phyloP scores from a whole-genome alignment of 2,113 vertebrate genomes.

The Chamaea fasciata region DNA sequence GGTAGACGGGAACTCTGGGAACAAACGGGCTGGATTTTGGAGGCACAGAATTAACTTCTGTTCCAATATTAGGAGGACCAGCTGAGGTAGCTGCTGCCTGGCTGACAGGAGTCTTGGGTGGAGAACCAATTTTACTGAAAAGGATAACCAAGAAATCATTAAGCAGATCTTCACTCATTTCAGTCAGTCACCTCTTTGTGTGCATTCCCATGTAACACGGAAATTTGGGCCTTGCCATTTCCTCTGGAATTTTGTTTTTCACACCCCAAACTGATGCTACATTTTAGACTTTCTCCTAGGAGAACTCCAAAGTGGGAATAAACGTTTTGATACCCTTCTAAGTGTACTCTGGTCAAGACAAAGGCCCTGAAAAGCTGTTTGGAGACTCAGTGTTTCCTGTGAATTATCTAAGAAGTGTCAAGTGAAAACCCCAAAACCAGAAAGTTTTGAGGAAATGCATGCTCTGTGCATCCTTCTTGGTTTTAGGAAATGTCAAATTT shows the following conservation, averaged over 20 bases:
- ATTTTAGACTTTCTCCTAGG: background rate
- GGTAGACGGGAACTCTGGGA: slow-evolving; percentile 80
- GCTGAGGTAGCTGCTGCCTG: slow-evolving; percentile 80
- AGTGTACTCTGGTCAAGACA: background rate
- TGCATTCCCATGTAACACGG: background rate
- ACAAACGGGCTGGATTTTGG: slow-evolving; percentile 83
- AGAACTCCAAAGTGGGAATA: background rate
- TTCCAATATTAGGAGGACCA: slow-evolving; percentile 72
- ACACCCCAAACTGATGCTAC: background rate
- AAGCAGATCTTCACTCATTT: background rate
- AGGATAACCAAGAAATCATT: slow-evolving; percentile 43
- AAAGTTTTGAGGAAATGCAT: background rate
- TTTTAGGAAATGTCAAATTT: background rate
- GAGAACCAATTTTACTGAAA: slow-evolving; percentile 81
- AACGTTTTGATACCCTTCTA: background rate
- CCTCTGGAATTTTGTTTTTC: background rate
- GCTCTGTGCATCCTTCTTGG: background rate
- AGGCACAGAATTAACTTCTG: slow-evolving; percentile 75
- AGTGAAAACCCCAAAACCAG: background rate
- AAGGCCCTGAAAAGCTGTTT: background rate
- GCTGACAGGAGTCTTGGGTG: slow-evolving; percentile 85
- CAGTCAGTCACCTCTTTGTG: background rate
- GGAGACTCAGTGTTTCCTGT: background rate
- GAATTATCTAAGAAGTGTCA: background rate
- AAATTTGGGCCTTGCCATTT: background rate